These are phyloP conservation scores for Esperia sulphurella DNA, from an alignment of 2,888 invertebrate genomes.

Conservation along the genomic window DNA sequence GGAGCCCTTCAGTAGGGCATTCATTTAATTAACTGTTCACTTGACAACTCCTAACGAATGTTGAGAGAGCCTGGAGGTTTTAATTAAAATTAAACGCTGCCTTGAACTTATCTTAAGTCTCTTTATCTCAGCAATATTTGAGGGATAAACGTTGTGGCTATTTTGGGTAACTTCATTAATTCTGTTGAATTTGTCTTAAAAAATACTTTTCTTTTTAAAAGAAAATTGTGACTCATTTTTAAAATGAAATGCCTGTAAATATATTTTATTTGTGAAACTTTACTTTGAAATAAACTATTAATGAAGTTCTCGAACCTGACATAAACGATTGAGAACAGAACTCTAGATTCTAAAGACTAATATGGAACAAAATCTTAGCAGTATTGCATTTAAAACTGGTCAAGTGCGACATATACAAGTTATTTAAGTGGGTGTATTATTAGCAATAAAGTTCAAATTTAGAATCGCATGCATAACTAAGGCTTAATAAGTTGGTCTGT, in stretches of 20 bases:
- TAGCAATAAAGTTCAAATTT: too few species aligned
- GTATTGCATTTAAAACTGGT: too few species aligned
- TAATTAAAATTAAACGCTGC: constrained; percentile 5
- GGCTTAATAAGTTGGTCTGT: too few species aligned
- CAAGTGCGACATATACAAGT: too few species aligned
- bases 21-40: constrained; percentile 13
- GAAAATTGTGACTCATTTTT: neutral
- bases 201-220: neutral
- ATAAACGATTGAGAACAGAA: too few species aligned
- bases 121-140: neutral
- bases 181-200: neutral
- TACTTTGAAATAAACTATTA: too few species aligned
- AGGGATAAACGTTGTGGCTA: neutral
- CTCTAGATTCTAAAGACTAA: too few species aligned
- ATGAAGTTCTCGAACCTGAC: too few species aligned
- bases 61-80: neutral
- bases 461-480: too few species aligned
- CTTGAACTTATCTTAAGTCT: constrained; percentile 1
- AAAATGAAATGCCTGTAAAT: neutral
- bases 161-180: neutral
- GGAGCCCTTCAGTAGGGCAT: neutral
- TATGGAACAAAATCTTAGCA: too few species aligned
- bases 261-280: too few species aligned
- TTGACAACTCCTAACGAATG: constrained; percentile 1
- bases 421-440: too few species aligned